Percentiles rank a stretch among this genome's conserved stretches.
Evolutionary conservation across 2,888 invertebrate species (phyloP).

Genomic region (Conomelus anceps): DNA sequence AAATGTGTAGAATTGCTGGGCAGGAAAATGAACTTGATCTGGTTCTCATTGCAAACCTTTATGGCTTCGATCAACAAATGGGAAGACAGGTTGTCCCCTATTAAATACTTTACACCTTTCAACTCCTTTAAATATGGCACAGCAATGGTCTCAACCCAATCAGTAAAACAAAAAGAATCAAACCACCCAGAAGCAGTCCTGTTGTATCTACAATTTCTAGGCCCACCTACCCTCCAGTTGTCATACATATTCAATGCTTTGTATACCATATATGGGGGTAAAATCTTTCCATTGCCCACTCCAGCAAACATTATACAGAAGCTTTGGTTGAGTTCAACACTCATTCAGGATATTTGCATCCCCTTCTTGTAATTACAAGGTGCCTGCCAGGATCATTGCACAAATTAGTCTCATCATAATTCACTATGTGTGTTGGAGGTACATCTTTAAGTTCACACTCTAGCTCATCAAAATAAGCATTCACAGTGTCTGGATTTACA

Average conservation of each 20-base stretch:
- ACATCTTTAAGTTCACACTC: too few relatives aligned
- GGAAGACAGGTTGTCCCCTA: conserved; percentile 38
- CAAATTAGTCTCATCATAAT: too few relatives aligned
- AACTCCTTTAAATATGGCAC: conserved; percentile 29
- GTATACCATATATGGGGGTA: conserved; percentile 29
- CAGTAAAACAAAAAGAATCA: conserved; percentile 35
- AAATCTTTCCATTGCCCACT: conserved; percentile 24
- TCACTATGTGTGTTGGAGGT: too few relatives aligned
- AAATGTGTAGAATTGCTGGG: conserved; percentile 38
- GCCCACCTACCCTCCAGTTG: conserved; percentile 28
- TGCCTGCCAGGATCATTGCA: too few relatives aligned
- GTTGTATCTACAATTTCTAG: conserved; percentile 33
- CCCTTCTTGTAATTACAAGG: too few relatives aligned
- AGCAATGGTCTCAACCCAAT: conserved; percentile 36
- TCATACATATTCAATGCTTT: conserved; percentile 27
- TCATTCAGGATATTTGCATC: too few relatives aligned
- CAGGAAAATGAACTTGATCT: conserved; percentile 39
- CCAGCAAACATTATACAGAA: conserved; percentile 31
- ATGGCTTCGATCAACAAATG: conserved; percentile 22
- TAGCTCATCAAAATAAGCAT: too few relatives aligned
- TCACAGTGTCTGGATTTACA: too few relatives aligned
- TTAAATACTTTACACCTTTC: conserved; percentile 29
- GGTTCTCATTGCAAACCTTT: conserved; percentile 36
- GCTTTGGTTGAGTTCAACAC: too few relatives aligned
- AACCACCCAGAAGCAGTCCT: conserved; percentile 38